phyloP scores from a whole-genome alignment of 2,888 invertebrate species.

The Mechanitis mazaeus region DNA sequence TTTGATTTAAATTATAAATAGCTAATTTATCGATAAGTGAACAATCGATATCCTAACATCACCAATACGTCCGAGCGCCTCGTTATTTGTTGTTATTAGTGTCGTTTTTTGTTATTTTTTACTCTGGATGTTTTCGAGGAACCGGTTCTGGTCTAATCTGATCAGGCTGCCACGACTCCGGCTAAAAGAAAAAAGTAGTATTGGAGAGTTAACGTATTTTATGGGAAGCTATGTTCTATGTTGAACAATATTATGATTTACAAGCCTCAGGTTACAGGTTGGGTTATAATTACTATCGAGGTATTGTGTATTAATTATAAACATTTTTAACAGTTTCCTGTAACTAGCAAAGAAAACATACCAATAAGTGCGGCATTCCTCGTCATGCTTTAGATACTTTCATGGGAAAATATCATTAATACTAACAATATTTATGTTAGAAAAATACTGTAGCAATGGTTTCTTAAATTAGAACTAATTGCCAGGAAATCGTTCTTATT shows the following conservation, averaged over 20 bases:
- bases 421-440: no score
- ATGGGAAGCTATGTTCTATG: constrained; percentile 23
- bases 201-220: constrained; percentile 28
- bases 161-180: constrained; percentile 65
- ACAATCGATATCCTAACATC: constrained; percentile 43
- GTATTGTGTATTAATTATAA: no score
- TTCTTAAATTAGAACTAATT: no score
- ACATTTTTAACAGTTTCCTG: no score
- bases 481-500: no score
- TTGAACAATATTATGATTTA: constrained; percentile 18
- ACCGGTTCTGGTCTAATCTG: constrained; percentile 72
- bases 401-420: no score
- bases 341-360: no score
- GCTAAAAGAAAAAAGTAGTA: constrained; percentile 40
- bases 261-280: neutral
- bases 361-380: no score
- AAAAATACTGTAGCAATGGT: no score
- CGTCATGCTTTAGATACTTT: no score
- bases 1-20: constrained; percentile 7
- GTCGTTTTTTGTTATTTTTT: constrained; percentile 57
- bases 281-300: no score
- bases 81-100: constrained; percentile 77
- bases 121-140: constrained; percentile 64
- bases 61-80: constrained; percentile 52
- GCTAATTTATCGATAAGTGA: constrained; percentile 25